Evolutionary conservation across 2,113 vertebrate genomes (phyloP), one percentile per base, ranked within the genome.

Genomic region (Vidua macroura): DNA sequence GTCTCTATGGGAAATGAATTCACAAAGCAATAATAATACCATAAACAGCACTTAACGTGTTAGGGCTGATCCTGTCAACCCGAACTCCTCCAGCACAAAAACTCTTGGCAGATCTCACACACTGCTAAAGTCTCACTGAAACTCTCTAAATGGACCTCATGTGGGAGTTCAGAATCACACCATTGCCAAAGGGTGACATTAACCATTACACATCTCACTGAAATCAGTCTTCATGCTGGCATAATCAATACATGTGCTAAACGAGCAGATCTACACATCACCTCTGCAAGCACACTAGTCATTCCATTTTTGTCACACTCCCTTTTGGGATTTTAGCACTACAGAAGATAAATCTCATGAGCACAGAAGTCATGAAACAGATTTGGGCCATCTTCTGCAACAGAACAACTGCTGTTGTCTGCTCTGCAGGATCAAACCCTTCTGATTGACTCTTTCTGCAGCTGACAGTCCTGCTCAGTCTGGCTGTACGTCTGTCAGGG

Each of bases 41-140:
- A 94, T 90, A 92, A 97, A 95, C 85, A 92, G 90, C 93, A 94
- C 76, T 97, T 96, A 96, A 96, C 85, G 1, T 96, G 85, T 94
- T 93, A 81, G 94, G 90, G 94, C 93, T 72, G 83, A 94, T 95
- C 88, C 95, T 92, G 93, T 92, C 94, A 95, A 90, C 69, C 73
- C 37, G 0, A 68, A 72, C 60, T 94, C 92, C 83, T 96, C 86
- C 83, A 93, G 88, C 12, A 1, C 88, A 92, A 90, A 94, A 93
- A 80, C 64, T 93, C 82, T 95, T 96, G 94, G 88, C 94, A 94
- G 66, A 87, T 77, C 85, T 93, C 64, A 49, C 3, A 4, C 60
- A 31, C 64, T 72, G 76, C 90, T 88, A 13, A 88, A 88, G 60
- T n/a, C 75, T 94, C 79, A 78, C 69, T 93, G 90, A 90, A 94